These are phyloP conservation scores for Drosophila melanosoma DNA, from an alignment of 2,888 invertebrate species.

Conservation along the genomic window DNA sequence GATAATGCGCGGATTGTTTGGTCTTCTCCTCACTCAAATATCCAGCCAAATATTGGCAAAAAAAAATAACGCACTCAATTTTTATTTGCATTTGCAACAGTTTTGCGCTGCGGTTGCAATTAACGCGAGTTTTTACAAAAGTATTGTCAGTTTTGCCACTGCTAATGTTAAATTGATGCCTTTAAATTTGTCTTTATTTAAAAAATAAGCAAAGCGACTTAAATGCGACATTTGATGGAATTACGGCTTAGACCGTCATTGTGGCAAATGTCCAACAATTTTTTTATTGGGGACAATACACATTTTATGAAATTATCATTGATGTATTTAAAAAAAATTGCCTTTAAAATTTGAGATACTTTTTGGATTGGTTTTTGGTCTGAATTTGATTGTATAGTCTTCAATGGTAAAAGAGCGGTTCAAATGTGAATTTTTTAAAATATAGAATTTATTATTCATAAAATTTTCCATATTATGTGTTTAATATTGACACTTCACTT, in stretches of 20 bases:
- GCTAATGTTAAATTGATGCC: constrained; percentile 8
- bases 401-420: neutral
- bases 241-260: constrained; percentile 4
- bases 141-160: constrained; percentile 19
- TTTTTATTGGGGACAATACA: neutral
- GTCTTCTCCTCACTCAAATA: constrained; percentile 28
- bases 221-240: constrained; percentile 31
- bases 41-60: neutral
- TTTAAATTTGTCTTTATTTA: constrained; percentile 36
- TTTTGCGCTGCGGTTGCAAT: constrained; percentile 54
- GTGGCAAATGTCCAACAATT: neutral
- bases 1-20: constrained; percentile 52
- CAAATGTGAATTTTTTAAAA: neutral
- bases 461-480: neutral
- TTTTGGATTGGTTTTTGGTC: too few relatives aligned
- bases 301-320: neutral
- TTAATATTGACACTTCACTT: neutral
- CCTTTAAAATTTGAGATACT: neutral
- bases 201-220: constrained; percentile 8
- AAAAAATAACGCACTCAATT: constrained; percentile 27
- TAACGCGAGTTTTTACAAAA: constrained; percentile 47
- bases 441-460: neutral
- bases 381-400: neutral
- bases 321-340: neutral
- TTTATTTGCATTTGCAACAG: constrained; percentile 72